A percentile compares a stretch with the other conserved stretches of the same genome.
Conservation (phyloP, 2,888 invertebrate genomes). For the Xestobium rufovillosum region DNA sequence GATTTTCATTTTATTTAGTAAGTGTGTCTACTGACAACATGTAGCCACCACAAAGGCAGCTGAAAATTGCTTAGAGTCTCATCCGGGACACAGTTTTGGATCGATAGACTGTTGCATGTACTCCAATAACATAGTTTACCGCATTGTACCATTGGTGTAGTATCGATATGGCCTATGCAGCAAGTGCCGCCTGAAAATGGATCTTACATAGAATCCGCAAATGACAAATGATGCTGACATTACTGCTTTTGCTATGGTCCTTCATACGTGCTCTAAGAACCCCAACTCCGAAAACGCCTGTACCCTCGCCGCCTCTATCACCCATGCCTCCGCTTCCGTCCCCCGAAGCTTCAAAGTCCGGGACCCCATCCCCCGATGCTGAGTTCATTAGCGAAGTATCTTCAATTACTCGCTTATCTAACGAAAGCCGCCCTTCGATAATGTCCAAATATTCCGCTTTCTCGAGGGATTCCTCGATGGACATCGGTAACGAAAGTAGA, state of each 20-base stretch:
- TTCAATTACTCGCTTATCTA: constrained; percentile 34
- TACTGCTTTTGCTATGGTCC: constrained; percentile 57
- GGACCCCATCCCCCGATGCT: constrained; percentile 38
- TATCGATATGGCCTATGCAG: too few species aligned
- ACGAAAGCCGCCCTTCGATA: constrained; percentile 32
- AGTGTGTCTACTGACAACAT: constrained; percentile 2
- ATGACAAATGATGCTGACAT: constrained; percentile 49
- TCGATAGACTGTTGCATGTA: constrained; percentile 3
- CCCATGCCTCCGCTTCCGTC: constrained; percentile 40
- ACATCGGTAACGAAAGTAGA: constrained; percentile 40
- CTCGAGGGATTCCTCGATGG: constrained; percentile 42
- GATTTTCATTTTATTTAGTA: background rate
- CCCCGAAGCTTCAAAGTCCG: constrained; percentile 46
- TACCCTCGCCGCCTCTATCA: constrained; percentile 19
- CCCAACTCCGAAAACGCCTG: constrained; percentile 26
- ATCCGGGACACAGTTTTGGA: background rate
- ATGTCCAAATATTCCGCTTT: constrained; percentile 36
- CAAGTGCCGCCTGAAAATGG: too few species aligned
- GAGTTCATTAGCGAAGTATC: constrained; percentile 34
- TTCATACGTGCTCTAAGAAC: constrained; percentile 51
- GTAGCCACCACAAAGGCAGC: background rate
- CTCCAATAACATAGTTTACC: constrained; percentile 22
- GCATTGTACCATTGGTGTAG: constrained; percentile 11
- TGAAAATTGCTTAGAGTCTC: background rate
- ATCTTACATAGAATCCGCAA: too few species aligned